Conservation (phyloP, 2,113 vertebrate genomes). For the Orthonyx spaldingii region DNA sequence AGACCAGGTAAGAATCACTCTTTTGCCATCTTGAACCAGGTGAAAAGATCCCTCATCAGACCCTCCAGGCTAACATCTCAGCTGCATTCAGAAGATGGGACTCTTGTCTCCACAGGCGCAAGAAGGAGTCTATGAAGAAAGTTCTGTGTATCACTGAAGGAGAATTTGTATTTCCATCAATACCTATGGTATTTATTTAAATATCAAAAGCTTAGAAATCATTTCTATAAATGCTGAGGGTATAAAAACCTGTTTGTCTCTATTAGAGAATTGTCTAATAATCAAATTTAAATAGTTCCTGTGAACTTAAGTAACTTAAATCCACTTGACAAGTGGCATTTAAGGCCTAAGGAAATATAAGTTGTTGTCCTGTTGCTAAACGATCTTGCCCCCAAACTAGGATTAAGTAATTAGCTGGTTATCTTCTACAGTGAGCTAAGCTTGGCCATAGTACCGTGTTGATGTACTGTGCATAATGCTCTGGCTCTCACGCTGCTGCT, state of each 20-base stretch:
- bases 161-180: background rate
- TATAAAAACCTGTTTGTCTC: fast-evolving
- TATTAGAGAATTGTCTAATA: background rate
- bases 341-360: background rate
- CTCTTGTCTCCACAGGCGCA: background rate
- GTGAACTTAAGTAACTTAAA: background rate
- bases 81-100: background rate
- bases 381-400: background rate
- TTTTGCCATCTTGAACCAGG: background rate
- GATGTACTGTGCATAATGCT: background rate
- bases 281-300: background rate
- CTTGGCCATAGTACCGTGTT: background rate
- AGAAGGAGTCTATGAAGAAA: background rate
- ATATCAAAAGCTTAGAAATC: background rate
- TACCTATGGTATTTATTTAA: background rate
- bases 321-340: background rate
- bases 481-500: background rate
- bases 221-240: background rate
- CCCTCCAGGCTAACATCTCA: background rate
- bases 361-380: background rate
- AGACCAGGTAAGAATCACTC: background rate
- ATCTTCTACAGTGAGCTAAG: background rate
- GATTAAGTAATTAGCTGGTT: background rate
- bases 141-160: background rate
- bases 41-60: background rate